Conservation (phyloP, 2,888 invertebrate species). For the Argyra leucocephala region DNA sequence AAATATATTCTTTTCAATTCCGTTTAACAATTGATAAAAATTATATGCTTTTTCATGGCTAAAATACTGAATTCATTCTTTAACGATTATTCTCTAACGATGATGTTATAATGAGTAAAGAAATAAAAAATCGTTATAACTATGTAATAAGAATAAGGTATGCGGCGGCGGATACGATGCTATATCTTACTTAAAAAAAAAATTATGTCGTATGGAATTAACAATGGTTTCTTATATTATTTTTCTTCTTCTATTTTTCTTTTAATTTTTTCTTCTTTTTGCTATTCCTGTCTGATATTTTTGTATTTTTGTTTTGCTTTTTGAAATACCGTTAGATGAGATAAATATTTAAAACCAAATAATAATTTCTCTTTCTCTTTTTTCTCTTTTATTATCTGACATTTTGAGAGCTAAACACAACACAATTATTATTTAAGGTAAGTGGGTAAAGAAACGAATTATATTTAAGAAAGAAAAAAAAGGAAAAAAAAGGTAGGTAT, state of each 20-base stretch:
- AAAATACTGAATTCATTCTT: no score
- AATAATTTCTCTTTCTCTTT: neutral
- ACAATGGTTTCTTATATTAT: no score
- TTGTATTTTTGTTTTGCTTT: neutral
- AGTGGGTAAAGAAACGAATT: neutral
- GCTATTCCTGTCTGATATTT: neutral
- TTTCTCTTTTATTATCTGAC: neutral
- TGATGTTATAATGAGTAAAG: no score
- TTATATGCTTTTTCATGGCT: no score
- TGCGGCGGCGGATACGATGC: no score
- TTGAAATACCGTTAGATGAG: neutral
- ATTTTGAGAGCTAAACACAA: neutral
- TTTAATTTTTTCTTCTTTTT: neutral
- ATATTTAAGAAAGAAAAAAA: neutral
- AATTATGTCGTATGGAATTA: no score
- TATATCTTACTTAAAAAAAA: no score
- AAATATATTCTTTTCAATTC: no score
- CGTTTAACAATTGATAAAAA: no score
- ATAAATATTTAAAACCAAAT: neutral
- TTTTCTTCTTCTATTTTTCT: neutral
- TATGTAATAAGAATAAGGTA: no score
- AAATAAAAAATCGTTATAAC: no score
- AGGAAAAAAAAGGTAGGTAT: neutral
- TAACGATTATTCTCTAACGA: no score
- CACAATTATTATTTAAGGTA: neutral